phyloP scores from a whole-genome alignment of 2,113 vertebrate species.

The Pandion haliaetus region DNA sequence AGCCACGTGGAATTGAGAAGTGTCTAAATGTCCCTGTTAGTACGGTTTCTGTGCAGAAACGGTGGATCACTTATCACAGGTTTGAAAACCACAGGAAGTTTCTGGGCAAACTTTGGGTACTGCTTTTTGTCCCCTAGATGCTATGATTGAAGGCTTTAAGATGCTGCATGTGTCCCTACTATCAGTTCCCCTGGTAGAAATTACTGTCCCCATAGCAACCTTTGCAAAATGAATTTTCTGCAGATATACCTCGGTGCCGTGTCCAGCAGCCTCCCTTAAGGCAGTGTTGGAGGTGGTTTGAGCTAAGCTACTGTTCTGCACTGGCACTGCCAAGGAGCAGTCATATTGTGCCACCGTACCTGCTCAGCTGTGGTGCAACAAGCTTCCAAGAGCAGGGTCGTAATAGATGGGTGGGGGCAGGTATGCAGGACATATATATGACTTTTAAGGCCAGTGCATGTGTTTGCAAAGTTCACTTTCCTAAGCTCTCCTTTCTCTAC shows the following conservation, averaged over 20 bases:
- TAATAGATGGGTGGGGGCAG: not conserved
- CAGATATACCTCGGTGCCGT: accelerated
- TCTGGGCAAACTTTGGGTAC: not conserved
- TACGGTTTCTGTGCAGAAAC: not conserved
- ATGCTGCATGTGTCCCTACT: not conserved
- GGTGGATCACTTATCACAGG: not conserved
- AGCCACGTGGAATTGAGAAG: not conserved
- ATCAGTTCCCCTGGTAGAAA: not conserved
- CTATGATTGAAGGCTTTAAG: not conserved
- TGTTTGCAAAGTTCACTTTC: not conserved
- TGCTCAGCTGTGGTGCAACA: not conserved
- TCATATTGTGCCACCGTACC: not conserved
- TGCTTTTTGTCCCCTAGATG: not conserved
- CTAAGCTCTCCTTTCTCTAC: not conserved
- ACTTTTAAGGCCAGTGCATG: not conserved
- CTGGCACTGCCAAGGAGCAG: not conserved
- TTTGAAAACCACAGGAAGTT: not conserved
- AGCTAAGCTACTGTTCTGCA: not conserved
- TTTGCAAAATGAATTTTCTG: not conserved
- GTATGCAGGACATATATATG: not conserved
- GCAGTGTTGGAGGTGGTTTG: not conserved
- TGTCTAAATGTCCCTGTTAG: not conserved
- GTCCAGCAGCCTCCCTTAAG: not conserved
- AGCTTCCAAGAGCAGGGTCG: not conserved
- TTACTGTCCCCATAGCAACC: not conserved